Base-by-base conservation (phyloP, 2,113 vertebrate genomes). In the Takifugu flavidus region DNA sequence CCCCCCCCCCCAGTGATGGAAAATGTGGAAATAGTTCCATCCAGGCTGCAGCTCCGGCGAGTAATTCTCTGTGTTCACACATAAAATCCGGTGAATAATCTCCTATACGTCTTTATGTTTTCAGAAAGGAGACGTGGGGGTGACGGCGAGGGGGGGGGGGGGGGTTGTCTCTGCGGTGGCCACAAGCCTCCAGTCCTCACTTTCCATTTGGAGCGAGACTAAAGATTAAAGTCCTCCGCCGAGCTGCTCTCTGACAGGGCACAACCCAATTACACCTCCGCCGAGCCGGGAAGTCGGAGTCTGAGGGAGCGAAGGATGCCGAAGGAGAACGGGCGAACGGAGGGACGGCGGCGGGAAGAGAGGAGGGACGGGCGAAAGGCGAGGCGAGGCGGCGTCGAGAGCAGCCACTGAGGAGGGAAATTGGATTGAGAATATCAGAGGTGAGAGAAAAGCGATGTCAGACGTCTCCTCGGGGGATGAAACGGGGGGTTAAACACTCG, bases 141-240 rank as follows among this genome's bases (percentile, higher is more conserved):
- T 26, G 49, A 20, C 20, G 20, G 20, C 20, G 20, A 20, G 20
- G 20, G 20, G 46, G 46, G 50, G 49, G 56, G 67, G 39, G 74
- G 65, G 53, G 65, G 39, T 72, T 62, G 72, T 81, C 71, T 72
- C 53, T 15, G 61, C 58, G 63, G 62, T 63, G 65, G 66, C 65
- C 54, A 28, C 57, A 60, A 70, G 83, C 87, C 85, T 82, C 58
- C 29, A 74, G 86, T 67, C 29, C 81, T 84, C 68, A 31, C 81
- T 85, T 81, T 82, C 78, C 83, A 83, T 86, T 87, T 80, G 57
- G 58, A 87, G 84, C 56, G 57, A 80, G 78, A 86, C 82, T 82
- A 80, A 87, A 88, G 88, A 90, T 90, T 89, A 89, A 91, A 88
- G 86, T 82, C 66, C 27, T 11, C 85, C 71, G 79, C 70, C 77